These are phyloP conservation scores for Ara ararauna DNA, from an alignment of 2,797 vertebrate genomes.

Conservation along the genomic window DNA sequence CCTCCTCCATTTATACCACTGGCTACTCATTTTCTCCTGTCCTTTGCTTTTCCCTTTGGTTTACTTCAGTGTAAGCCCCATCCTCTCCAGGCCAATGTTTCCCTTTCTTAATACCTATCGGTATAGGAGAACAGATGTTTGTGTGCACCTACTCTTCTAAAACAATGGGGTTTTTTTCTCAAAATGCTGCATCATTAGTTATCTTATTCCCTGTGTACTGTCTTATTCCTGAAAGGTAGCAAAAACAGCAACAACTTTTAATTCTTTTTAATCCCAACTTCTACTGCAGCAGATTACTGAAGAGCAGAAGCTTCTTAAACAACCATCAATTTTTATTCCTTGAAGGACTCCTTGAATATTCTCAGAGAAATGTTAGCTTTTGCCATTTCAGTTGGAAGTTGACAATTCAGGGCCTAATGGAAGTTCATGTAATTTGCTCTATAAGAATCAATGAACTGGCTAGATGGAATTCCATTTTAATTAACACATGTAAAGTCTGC, in stretches of 20 bases:
- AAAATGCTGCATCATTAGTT: background rate
- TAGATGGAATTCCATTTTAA: background rate
- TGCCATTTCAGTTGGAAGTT: background rate
- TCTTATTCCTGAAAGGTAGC: background rate
- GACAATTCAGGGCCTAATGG: background rate
- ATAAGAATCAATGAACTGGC: background rate
- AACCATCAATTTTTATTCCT: background rate
- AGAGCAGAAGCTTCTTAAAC: background rate
- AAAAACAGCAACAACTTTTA: background rate
- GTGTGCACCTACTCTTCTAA: background rate
- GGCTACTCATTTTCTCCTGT: background rate
- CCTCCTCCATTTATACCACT: background rate
- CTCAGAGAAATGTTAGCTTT: background rate
- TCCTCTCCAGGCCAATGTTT: background rate
- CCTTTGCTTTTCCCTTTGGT: background rate
- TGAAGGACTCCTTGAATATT: background rate
- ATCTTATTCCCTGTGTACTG: background rate
- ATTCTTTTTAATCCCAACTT: background rate
- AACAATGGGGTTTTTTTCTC: background rate
- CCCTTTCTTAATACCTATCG: background rate
- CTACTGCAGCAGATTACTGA: background rate
- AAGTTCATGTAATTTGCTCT: background rate
- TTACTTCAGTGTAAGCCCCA: background rate
- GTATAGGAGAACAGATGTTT: background rate
- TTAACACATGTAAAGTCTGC: background rate